A percentile compares a stretch with the other conserved stretches of the same genome.
Conservation (phyloP, 2,797 vertebrate genomes). For the Cercopithecus mitis region DNA sequence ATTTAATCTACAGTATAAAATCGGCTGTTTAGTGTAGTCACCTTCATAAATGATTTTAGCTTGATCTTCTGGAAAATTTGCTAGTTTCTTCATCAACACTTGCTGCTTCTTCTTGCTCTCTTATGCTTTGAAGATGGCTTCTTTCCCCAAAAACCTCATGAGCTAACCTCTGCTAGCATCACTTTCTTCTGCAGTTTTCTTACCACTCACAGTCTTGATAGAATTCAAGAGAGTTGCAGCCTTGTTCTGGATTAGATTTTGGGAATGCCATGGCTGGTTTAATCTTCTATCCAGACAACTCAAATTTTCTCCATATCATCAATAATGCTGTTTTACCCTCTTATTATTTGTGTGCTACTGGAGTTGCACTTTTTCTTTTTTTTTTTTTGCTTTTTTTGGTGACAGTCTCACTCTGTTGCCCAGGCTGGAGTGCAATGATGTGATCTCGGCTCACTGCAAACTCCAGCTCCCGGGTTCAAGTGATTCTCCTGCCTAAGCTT, state of each 20-base stretch:
- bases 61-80: not conserved
- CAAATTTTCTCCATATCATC: not conserved
- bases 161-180: not conserved
- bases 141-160: not conserved
- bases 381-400: rapidly evolving
- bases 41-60: not conserved
- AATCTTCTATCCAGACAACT: not conserved
- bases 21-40: not conserved
- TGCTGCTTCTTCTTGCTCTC: not conserved
- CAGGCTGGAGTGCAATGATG: too few relatives aligned
- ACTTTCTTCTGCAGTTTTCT: not conserved
- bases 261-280: not conserved
- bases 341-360: not conserved
- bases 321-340: not conserved
- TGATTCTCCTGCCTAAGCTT: too few relatives aligned
- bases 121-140: not conserved
- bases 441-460: too few relatives aligned
- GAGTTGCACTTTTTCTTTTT: not conserved
- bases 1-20: not conserved
- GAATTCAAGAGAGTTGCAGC: not conserved
- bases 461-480: too few relatives aligned
- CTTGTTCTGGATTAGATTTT: not conserved
- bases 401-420: too few relatives aligned
- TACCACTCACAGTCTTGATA: not conserved
- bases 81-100: not conserved